A percentile compares a stretch with the other conserved stretches of the same genome.
Conservation (phyloP, 2,113 vertebrate species). For the Heterotilapia buettikoferi region DNA sequence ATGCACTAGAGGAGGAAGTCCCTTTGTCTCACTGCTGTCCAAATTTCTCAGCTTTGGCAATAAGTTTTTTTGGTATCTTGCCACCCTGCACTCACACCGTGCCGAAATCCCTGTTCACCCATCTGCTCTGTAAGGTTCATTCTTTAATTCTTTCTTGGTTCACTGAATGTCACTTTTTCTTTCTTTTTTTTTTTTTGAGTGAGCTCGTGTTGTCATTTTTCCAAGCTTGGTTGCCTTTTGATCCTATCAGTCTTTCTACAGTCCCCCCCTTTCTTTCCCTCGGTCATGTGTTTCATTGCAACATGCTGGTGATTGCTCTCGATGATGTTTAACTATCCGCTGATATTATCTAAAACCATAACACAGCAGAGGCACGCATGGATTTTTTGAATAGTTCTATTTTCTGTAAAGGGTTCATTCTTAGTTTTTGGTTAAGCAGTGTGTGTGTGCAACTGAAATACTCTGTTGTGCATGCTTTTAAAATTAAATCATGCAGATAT, state of each 20-base stretch:
- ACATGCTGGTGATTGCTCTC: not conserved
- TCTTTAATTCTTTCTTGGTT: constrained; percentile 23
- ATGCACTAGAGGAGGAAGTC: not conserved
- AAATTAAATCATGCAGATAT: not conserved
- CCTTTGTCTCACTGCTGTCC: not conserved
- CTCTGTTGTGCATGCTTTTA: not conserved
- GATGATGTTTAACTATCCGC: not conserved
- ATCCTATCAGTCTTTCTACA: constrained; percentile 10
- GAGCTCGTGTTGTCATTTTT: not conserved
- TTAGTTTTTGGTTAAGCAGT: not conserved
- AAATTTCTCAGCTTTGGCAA: not conserved
- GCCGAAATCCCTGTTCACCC: not conserved
- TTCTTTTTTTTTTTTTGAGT: not conserved
- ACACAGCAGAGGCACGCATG: not conserved
- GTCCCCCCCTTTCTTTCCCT: not conserved
- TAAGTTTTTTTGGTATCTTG: not conserved
- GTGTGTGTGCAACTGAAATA: not conserved
- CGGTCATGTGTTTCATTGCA: not conserved
- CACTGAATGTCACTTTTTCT: constrained; percentile 7
- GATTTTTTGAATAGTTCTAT: not conserved
- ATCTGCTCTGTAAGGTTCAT: not conserved
- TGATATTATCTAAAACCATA: not conserved
- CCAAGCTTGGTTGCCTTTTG: not conserved
- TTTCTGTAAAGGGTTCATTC: not conserved
- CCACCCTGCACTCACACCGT: not conserved